Evolutionary conservation across 2,888 invertebrate species (phyloP).

Genomic region (Crocallis elinguaria): DNA sequence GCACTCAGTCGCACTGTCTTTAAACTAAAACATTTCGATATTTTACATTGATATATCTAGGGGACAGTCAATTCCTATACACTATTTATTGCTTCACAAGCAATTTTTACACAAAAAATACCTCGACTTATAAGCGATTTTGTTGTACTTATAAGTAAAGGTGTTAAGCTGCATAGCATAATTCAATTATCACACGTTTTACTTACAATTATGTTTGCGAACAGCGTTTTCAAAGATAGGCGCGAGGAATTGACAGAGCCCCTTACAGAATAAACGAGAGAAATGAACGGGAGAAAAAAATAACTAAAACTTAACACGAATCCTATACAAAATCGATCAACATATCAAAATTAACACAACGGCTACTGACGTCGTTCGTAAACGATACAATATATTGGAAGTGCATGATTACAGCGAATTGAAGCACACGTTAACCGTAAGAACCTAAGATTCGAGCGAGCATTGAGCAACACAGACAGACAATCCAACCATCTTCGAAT

Average conservation of each 20-base stretch:
- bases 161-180: slow-evolving; percentile 42
- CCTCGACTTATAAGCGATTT: slow-evolving; percentile 39
- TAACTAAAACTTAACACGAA: slow-evolving; percentile 72
- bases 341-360: slow-evolving; percentile 48
- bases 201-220: slow-evolving; percentile 52
- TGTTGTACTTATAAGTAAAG: slow-evolving; percentile 39
- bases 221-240: slow-evolving; percentile 47
- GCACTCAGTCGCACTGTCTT: slow-evolving; percentile 54
- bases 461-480: slow-evolving; percentile 19
- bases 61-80: slow-evolving; percentile 77
- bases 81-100: slow-evolving; percentile 62
- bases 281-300: slow-evolving; percentile 43
- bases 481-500: too few species aligned
- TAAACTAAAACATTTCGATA: slow-evolving; percentile 71
- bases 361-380: slow-evolving; percentile 52
- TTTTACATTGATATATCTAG: slow-evolving; percentile 74
- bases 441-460: slow-evolving; percentile 25
- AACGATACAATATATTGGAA: slow-evolving; percentile 52
- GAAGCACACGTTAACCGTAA: slow-evolving; percentile 40
- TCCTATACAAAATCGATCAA: slow-evolving; percentile 73
- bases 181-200: slow-evolving; percentile 42
- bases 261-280: slow-evolving; percentile 60
- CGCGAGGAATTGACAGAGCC: slow-evolving; percentile 76
- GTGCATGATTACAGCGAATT: slow-evolving; percentile 54
- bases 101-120: slow-evolving; percentile 43